Conservation (phyloP, 2,113 vertebrate genomes). For the Procapra przewalskii region DNA sequence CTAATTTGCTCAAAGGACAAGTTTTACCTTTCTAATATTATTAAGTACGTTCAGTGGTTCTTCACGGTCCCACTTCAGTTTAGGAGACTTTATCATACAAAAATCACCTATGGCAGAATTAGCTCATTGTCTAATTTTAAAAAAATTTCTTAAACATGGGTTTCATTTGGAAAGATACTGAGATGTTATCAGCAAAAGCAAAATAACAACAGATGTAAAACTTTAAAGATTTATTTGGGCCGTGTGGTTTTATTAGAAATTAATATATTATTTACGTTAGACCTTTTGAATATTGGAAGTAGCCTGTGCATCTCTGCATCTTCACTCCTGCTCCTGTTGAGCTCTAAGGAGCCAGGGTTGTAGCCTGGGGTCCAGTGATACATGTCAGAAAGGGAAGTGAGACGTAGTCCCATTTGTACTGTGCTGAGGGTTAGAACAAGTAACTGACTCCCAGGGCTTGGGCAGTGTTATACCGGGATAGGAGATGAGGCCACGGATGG, state of each 20-base stretch:
- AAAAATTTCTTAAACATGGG: background rate
- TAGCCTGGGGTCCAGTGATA: background rate
- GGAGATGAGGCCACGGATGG: background rate
- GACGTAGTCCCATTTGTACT: background rate
- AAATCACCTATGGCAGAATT: background rate
- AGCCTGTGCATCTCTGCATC: background rate
- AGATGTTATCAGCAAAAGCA: background rate
- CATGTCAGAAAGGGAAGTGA: background rate
- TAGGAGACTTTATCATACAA: background rate
- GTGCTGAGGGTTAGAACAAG: background rate
- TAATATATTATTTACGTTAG: background rate
- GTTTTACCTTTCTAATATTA: background rate
- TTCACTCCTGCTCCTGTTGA: background rate
- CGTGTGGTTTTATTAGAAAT: background rate
- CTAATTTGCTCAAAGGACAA: background rate
- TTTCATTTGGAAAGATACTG: background rate
- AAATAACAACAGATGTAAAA: background rate
- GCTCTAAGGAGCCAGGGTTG: background rate
- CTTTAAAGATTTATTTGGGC: background rate
- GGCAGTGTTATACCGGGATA: background rate
- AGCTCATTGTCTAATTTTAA: background rate
- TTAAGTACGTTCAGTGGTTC: background rate
- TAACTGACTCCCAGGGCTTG: background rate
- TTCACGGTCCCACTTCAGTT: background rate
- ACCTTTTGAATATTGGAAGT: background rate